Evolutionary conservation across 2,797 vertebrate species (phyloP), one percentile per base, ranked within the genome.

Genomic region (Percopsis omiscomaycus): DNA sequence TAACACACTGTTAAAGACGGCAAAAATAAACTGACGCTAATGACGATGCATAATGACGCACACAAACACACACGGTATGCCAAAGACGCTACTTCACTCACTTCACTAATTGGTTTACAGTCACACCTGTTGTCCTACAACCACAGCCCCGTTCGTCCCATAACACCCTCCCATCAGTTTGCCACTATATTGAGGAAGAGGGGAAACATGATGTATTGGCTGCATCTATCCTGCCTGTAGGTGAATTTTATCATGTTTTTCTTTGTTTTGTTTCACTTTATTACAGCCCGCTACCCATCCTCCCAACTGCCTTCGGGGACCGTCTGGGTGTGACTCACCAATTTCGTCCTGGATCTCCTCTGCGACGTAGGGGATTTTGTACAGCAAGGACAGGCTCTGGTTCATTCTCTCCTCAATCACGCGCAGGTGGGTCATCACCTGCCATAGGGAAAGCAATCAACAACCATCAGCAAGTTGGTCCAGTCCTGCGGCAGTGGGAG

Each of bases 371-470:
- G 97, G 96, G 4, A 98, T 95, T 88, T 98, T 98, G 92, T 98
- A 98, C 72, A 98, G 95, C 73, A 99, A 91, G 51, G 96, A 97
- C 10, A 98, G 90, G 75, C 96, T 98, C 89, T 99, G 97, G 89
- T 99, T 99, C 94, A 98, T 96, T 75, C 97, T 85, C 88, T 99
- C 97, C 80, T 99, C 97, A 0, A 98, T 98, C 87, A 99, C 97
- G 42, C 92, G 96, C 74, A 99, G 94, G 88, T 98, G 97, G 27
- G 97, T 98, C 96, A 98, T 95, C 85, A 99, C 97, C 96, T 99
- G 71, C 14, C 0, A 29, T 4, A 16, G 12, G 0, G 56, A 55
- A 70, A 27, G 77, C 66, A 78, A 6, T 48, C 1, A 13, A 48
- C 12, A 48, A 48, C 4, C 3, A 48, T 13, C 12, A 48, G n/a